Conservation (phyloP, 2,888 invertebrate species). For the Patella depressa region DNA sequence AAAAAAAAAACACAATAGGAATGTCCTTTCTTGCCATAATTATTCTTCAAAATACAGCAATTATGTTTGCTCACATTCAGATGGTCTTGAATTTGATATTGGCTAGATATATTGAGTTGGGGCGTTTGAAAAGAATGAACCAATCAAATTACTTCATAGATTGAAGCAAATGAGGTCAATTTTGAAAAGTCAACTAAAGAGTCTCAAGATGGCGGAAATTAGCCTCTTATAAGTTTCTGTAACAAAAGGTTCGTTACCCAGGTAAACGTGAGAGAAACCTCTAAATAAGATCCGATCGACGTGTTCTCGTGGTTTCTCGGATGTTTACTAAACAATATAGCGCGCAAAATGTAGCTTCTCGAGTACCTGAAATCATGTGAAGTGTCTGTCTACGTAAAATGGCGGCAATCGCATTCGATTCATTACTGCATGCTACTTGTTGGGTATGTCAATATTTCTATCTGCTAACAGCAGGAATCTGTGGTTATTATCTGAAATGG, state of each 20-base stretch:
- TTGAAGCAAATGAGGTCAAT: constrained; percentile 1
- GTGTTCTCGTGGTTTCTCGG: not conserved
- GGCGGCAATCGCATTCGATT: no score
- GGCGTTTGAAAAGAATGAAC: not conserved
- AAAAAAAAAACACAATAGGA: no score
- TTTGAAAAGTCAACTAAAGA: constrained; percentile 7
- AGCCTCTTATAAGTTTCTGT: not conserved
- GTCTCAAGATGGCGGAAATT: constrained; percentile 10
- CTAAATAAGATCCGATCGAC: constrained; percentile 9
- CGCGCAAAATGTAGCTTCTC: not conserved
- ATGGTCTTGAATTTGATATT: no score
- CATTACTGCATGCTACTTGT: no score
- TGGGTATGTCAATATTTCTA: not conserved
- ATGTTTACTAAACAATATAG: constrained; percentile 10
- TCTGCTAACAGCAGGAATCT: not conserved
- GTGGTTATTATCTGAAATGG: not conserved
- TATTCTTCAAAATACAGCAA: no score
- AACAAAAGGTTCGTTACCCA: constrained; percentile 10
- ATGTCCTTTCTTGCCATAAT: no score
- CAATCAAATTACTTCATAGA: not conserved
- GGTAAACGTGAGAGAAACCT: constrained; percentile 4
- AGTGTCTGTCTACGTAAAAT: not conserved
- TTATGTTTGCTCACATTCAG: no score
- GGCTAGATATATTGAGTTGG: no score
- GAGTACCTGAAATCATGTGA: not conserved